phyloP scores from a whole-genome alignment of 2,113 vertebrate species.

The Lepisosteus osseus region DNA sequence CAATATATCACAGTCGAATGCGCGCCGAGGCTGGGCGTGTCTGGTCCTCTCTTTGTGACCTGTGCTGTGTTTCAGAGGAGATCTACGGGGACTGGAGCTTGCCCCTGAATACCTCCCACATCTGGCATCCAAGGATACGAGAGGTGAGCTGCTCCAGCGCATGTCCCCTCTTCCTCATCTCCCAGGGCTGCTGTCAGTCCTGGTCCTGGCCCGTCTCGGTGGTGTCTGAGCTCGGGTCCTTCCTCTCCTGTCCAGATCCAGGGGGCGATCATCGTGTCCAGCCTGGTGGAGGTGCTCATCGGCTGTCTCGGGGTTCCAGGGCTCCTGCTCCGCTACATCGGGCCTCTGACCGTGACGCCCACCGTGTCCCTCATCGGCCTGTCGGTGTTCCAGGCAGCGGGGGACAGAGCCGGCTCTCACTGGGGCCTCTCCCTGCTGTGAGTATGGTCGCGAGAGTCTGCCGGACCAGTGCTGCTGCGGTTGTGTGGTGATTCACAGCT shows the following conservation, averaged over 20 bases:
- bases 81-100: constrained; percentile 89
- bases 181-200: background rate
- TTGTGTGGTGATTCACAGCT: too few relatives aligned
- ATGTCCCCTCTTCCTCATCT: background rate
- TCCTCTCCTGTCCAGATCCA: constrained; percentile 71
- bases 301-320: constrained; percentile 87
- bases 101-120: constrained; percentile 82
- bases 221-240: background rate
- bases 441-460: constrained; percentile 26
- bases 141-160: constrained; percentile 62
- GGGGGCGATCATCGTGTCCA: constrained; percentile 90
- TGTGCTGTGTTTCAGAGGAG: constrained; percentile 66
- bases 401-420: constrained; percentile 87
- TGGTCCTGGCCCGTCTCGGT: background rate
- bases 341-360: constrained; percentile 91
- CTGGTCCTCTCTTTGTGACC: too few relatives aligned
- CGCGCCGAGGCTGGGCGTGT: too few relatives aligned
- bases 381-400: constrained; percentile 87
- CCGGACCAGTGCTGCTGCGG: too few relatives aligned
- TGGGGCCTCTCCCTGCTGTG: constrained; percentile 91
- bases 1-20: too few relatives aligned
- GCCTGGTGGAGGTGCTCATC: constrained; percentile 79
- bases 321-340: constrained; percentile 85
- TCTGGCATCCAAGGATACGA: constrained; percentile 91
- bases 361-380: constrained; percentile 93